Base-by-base conservation (phyloP, 2,797 vertebrate genomes). In the Clarias platycephalus region DNA sequence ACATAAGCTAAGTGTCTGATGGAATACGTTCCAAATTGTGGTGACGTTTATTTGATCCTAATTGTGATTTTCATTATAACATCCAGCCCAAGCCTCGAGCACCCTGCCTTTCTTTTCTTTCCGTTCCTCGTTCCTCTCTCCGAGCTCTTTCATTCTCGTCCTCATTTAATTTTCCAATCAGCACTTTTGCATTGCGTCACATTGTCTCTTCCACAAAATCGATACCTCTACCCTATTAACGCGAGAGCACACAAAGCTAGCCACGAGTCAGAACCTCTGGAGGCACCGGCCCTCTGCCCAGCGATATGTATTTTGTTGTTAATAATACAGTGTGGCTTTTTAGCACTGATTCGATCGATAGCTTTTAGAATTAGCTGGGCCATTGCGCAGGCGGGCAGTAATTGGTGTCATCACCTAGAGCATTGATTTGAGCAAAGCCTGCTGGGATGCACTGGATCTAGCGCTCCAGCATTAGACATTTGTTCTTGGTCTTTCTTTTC, bases 341-440 rank as follows among this genome's bases (percentile, higher is more conserved):
- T 84, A 80, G 64, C 88, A 74, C 85, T 83, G 86, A 71, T 62
- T 88, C 90, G 88, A 94, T 94, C 93, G 92, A 93, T 95, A 94
- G 87, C 92, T 88, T 89, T 93, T 93, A 94, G 91, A 93, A 95
- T 95, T 93, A 94, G 94, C 88, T 78, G 91, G 87, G 87, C 93
- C 88, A 92, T 93, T 91, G 86, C 84, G 89, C 90, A 93, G 92
- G 93, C 90, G 90, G 89, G 85, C 90, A 94, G 92, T 93, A 89
- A 94, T 94, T 93, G 94, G 92, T 91, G 89, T 91, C 93, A 91
- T 91, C 90, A 91, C 92, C 90, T 91, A 75, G 44, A 85, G 86
- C 89, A 88, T 88, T 84, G 88, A 86, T 92, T 89, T 88, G 34
- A 44, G 13, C 81, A 87, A 88, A 71, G 83, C 86, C 74, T 80